Base-by-base conservation (phyloP, 2,888 invertebrate genomes). In the Myopa tessellatipennis region DNA sequence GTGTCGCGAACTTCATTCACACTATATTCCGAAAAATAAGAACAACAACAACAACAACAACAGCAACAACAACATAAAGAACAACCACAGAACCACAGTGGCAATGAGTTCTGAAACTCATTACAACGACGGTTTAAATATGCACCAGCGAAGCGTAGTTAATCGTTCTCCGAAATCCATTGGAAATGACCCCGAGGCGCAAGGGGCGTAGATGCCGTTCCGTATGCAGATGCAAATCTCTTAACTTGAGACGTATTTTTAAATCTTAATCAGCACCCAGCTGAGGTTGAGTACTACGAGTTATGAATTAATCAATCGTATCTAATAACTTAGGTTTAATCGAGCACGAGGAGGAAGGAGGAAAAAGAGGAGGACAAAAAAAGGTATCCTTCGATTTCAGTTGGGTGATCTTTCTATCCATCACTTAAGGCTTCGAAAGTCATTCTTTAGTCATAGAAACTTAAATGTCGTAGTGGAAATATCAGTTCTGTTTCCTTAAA, bases 241-340 rank as follows among this genome's bases (percentile, higher is more conserved):
- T 16, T 18, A 50, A 52, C 55, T 68, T 34, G 40, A 38, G 10
- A 45, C 45, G 6, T 45, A 71, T 34, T 71, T 71, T 71, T 71
- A 71, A 71, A 58, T 71, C 71, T 71, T 58, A 52, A 71, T 71
- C 71, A 60, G 18, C 71, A 55, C n/a, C 38, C 8, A 61, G 18
- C 5, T 58, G 58, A 12, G 8, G 8, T 61, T 26, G 26, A 58
- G 4, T 26, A 5, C 18, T 58, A n/a, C 18, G 18, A 58, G 18
- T 58, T 58, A 58, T 58, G 26, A 26, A 26, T 26, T 26, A 26
- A 26, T 26, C 26, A 18, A 45, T 45, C 45, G 10, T 45, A 45
- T 6, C 10, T 1, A 8, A 45, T 45, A 45, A 45, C 45, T 45
- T 45, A 1, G 45, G 1, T 45, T 45, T 45, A 10, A 45, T 45